Evolutionary conservation across 2,113 vertebrate species (phyloP).

Genomic region (Climacteris rufus): DNA sequence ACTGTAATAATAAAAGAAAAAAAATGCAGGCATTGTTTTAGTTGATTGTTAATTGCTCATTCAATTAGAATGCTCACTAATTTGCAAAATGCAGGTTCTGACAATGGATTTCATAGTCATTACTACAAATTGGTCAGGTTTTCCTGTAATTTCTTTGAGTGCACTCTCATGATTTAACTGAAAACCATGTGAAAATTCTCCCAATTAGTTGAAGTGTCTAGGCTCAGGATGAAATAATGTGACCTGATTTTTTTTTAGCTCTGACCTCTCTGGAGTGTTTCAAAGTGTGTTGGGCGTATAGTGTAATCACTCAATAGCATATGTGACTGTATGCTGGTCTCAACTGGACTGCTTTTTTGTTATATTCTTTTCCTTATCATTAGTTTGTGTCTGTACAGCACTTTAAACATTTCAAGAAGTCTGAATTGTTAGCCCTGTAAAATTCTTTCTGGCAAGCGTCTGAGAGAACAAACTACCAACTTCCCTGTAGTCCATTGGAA

Average conservation of each 20-base stretch:
- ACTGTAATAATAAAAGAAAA: background rate
- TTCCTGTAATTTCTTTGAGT: slow-evolving; percentile 47
- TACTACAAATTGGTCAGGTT: slow-evolving; percentile 35
- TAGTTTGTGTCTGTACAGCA: background rate
- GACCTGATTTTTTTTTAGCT: background rate
- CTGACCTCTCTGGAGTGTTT: slow-evolving; percentile 19
- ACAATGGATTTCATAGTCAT: background rate
- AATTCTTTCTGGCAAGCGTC: background rate
- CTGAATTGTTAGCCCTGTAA: background rate
- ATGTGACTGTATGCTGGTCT: background rate
- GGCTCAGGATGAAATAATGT: slow-evolving; percentile 20
- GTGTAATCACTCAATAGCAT: background rate
- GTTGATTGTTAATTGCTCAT: background rate
- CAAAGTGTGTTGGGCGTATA: background rate
- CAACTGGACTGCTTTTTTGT: background rate
- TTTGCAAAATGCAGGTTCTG: background rate
- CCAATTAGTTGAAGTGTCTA: slow-evolving; percentile 26
- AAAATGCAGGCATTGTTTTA: background rate
- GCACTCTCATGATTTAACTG: slow-evolving; percentile 5
- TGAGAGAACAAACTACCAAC: background rate
- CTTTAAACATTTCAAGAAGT: background rate
- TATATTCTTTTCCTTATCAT: background rate
- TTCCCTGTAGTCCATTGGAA: background rate
- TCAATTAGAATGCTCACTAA: background rate
- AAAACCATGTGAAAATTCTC: slow-evolving; percentile 26